Percentiles rank a stretch among this genome's conserved stretches.
phyloP scores from a whole-genome alignment of 2,888 invertebrate species.

The Cantharis lateralis region DNA sequence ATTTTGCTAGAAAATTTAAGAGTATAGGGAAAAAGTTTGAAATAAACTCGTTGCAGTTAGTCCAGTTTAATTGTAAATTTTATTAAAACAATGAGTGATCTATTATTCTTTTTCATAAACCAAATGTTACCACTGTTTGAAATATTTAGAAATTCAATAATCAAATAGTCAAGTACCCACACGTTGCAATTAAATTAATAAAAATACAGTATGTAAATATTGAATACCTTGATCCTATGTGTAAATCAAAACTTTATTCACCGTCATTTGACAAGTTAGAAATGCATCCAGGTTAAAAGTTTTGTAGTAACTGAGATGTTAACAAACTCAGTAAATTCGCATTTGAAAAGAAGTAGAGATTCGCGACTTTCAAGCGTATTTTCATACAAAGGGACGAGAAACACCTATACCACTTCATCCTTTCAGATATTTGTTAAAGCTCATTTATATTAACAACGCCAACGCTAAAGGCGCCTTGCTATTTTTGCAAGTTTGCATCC shows the following conservation, averaged over 20 bases:
- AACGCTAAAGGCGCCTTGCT: not conserved
- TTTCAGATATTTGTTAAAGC: not conserved
- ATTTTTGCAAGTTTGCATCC: not conserved
- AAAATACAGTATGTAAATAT: not conserved
- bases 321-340: not conserved
- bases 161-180: not conserved
- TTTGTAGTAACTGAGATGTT: not conserved
- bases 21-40: no score
- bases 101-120: not conserved
- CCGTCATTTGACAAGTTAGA: not conserved
- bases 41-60: no score
- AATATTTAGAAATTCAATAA: not conserved
- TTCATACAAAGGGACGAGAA: not conserved
- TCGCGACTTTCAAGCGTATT: not conserved
- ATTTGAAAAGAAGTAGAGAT: not conserved
- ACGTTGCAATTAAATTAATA: not conserved
- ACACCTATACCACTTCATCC: not conserved
- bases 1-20: no score
- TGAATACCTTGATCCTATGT: not conserved
- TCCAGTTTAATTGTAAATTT: no score
- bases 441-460: not conserved
- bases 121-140: not conserved
- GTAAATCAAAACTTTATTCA: not conserved
- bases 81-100: no score
- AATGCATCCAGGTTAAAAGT: not conserved